These are phyloP conservation scores for Phylloscopus trochiloides DNA, from an alignment of 2,113 vertebrate genomes.

Conservation along the genomic window DNA sequence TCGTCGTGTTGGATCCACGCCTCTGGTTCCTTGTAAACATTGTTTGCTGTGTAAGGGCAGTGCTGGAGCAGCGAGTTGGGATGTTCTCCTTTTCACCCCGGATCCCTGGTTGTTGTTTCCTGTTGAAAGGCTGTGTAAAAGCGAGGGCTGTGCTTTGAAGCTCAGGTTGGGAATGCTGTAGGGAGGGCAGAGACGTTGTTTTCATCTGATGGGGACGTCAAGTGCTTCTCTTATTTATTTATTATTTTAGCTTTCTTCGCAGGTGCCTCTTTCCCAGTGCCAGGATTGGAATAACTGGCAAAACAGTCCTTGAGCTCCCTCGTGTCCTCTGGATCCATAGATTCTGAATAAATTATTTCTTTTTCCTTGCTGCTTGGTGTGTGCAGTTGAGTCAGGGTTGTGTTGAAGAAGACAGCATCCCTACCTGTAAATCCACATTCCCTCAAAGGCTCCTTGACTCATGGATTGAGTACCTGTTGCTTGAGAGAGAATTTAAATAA, in stretches of 20 bases:
- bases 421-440: slow-evolving; percentile 54
- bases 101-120: background rate
- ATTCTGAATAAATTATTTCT: background rate
- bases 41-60: background rate
- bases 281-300: background rate
- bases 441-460: slow-evolving; percentile 42
- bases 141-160: background rate
- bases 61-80: background rate
- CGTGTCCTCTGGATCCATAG: background rate
- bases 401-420: background rate
- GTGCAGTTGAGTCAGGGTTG: background rate
- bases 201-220: background rate
- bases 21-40: slow-evolving; percentile 1
- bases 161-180: background rate
- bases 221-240: background rate
- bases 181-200: background rate
- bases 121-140: background rate
- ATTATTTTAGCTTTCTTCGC: background rate
- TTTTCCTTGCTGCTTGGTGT: background rate
- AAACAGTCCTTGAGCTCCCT: background rate
- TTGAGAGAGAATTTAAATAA: slow-evolving; percentile 46
- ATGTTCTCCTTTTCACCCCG: background rate
- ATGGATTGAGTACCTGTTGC: background rate
- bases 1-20: background rate
- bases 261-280: background rate